Base-by-base conservation (phyloP, 2,888 invertebrate genomes). In the Lepidonotus clava region DNA sequence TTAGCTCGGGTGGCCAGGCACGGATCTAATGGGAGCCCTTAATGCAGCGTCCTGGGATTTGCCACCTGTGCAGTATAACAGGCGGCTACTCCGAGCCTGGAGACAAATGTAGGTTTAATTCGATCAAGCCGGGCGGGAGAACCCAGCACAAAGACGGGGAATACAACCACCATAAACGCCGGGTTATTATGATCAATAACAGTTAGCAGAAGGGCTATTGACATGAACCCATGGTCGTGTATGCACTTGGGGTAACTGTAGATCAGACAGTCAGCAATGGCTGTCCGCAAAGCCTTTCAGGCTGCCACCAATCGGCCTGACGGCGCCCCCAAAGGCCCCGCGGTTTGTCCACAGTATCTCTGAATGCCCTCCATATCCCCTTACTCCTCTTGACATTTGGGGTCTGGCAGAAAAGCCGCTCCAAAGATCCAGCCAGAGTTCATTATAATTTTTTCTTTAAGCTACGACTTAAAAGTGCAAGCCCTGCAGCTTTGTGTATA, bases 51-150 rank as follows among this genome's bases (percentile, higher is more conserved):
- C 71, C 38, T 1, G 71, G 71, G 71, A 71, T 38, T 38, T 38
- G 71, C 71, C 71, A 71, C 71, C 71, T 71, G 71, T 34, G 71
- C 71, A n/a, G n/a, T n/a, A n/a, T n/a, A n/a, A n/a, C n/a, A n/a
- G n/a, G 34, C 71, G 14, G 34, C 36, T 14, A 21, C 18, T 14
- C 34, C 36, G n/a, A 24, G 38, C 18, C 11, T 38, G 71, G 14
- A 14, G 36, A 71, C 71, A 71, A 71, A 71, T 71, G 71, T 38
- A 71, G 21, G 38, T 71, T 71, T 71, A 71, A 71, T 71, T 71
- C 71, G 71, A 71, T 71, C 71, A 71, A 71, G 71, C 36, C 71
- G 71, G 38, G 18, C 71, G 36, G 36, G 71, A 71, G 36, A 1
- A 1, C n/a, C 71, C 71, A 71, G 6, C 34, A 71, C 71, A 71